Evolutionary conservation across 2,797 vertebrate species (phyloP).

Genomic region (Emys orbicularis): DNA sequence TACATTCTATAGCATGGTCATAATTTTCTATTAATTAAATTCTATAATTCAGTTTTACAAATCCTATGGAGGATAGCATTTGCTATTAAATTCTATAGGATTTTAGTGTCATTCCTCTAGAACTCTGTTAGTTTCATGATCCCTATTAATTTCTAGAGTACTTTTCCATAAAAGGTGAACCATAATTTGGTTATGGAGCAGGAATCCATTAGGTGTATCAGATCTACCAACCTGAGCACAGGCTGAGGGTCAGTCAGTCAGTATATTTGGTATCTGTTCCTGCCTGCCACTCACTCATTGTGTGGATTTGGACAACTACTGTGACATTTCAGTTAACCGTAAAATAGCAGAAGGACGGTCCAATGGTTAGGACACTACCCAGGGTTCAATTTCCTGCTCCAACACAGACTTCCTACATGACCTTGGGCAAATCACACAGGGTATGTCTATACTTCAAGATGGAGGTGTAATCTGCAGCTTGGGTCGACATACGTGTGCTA

Average conservation of each 20-base stretch:
- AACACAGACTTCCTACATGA: conserved; percentile 19
- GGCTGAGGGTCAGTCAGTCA: not conserved
- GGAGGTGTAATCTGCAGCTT: not conserved
- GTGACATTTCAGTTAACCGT: not conserved
- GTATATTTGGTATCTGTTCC: not conserved
- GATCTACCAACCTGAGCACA: not conserved
- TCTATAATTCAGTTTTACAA: not conserved
- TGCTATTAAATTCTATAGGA: not conserved
- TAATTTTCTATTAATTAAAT: conserved; percentile 11
- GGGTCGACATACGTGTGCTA: not conserved
- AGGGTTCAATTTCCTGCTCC: conserved; percentile 5
- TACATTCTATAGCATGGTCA: not conserved
- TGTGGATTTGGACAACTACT: fast-evolving
- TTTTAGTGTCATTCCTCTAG: not conserved
- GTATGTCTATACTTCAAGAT: not conserved
- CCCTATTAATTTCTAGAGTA: not conserved
- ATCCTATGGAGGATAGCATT: fast-evolving
- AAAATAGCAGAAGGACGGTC: not conserved
- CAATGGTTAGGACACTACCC: not conserved
- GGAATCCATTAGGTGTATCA: not conserved
- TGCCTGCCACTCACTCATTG: not conserved
- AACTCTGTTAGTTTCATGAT: not conserved
- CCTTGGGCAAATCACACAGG: not conserved
- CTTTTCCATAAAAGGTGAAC: not conserved
- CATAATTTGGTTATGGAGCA: not conserved